These are phyloP conservation scores for Cephus pulcher DNA, from an alignment of 2,888 invertebrate genomes.

Conservation along the genomic window DNA sequence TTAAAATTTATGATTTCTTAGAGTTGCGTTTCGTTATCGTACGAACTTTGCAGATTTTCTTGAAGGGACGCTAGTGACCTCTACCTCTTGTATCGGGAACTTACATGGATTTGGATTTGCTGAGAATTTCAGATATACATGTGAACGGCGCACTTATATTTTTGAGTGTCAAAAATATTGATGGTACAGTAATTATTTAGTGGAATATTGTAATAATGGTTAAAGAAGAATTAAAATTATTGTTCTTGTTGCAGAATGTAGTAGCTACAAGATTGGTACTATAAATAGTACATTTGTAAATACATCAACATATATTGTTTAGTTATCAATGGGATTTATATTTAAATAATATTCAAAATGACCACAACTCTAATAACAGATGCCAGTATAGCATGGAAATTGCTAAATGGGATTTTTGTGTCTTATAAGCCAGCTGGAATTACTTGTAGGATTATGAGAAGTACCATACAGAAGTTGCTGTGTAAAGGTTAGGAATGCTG, in stretches of 20 bases:
- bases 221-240: background rate
- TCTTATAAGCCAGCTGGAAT: constrained; percentile 78
- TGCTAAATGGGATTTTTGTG: constrained; percentile 81
- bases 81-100: background rate
- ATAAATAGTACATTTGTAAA: background rate
- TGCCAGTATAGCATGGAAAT: constrained; percentile 74
- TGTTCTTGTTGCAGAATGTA: background rate
- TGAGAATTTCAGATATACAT: background rate
- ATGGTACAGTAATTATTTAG: background rate
- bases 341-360: constrained; percentile 1
- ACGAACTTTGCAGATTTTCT: background rate
- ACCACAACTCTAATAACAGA: constrained; percentile 42
- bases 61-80: background rate
- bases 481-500: constrained; percentile 73
- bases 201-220: background rate
- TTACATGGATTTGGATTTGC: background rate
- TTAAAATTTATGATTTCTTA: background rate
- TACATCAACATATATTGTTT: background rate
- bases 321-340: background rate
- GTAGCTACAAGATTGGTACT: background rate
- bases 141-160: background rate
- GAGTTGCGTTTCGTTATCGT: background rate
- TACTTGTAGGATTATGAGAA: constrained; percentile 66
- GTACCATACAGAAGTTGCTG: constrained; percentile 73
- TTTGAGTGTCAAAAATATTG: background rate